Percentiles rank a stretch among this genome's conserved stretches.
phyloP scores from a whole-genome alignment of 2,888 invertebrate genomes.

The Teleiodes luculella region DNA sequence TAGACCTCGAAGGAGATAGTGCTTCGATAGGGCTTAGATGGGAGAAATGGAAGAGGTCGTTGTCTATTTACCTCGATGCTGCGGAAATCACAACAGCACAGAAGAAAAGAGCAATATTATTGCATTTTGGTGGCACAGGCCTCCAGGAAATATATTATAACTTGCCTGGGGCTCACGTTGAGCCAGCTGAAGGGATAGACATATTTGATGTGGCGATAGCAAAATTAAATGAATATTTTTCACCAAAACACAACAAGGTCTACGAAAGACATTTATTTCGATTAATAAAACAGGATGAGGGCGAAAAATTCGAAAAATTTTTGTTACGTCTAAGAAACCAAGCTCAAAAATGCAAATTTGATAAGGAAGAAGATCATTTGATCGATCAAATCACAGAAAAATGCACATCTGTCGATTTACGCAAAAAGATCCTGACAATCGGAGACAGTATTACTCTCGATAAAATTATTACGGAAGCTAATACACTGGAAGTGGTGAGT shows the following conservation, averaged over 20 bases:
- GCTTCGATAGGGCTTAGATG: conserved; percentile 2
- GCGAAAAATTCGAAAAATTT: too few species aligned
- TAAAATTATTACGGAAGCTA: conserved; percentile 1
- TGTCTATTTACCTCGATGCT: conserved; percentile 24
- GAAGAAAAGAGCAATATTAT: conserved; percentile 22
- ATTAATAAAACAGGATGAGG: conserved; percentile 17
- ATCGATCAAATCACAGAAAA: too few species aligned
- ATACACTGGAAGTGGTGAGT: background rate
- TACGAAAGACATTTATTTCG: conserved; percentile 22
- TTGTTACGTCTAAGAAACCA: conserved; percentile 18
- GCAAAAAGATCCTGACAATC: background rate
- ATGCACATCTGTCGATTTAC: too few species aligned
- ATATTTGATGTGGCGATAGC: conserved; percentile 14
- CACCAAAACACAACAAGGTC: conserved; percentile 18
- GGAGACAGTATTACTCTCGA: too few species aligned
- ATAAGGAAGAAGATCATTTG: background rate
- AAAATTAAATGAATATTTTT: conserved; percentile 21
- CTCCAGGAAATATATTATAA: too few species aligned
- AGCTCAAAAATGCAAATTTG: background rate
- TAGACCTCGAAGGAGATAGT: background rate
- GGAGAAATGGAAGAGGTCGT: too few species aligned
- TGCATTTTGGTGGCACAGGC: conserved; percentile 18
- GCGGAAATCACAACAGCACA: conserved; percentile 11
- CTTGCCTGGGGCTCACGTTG: conserved; percentile 16
- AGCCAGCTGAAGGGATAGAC: conserved; percentile 2